Conservation (phyloP, 2,113 vertebrate genomes). For the Hystrix cristata region DNA sequence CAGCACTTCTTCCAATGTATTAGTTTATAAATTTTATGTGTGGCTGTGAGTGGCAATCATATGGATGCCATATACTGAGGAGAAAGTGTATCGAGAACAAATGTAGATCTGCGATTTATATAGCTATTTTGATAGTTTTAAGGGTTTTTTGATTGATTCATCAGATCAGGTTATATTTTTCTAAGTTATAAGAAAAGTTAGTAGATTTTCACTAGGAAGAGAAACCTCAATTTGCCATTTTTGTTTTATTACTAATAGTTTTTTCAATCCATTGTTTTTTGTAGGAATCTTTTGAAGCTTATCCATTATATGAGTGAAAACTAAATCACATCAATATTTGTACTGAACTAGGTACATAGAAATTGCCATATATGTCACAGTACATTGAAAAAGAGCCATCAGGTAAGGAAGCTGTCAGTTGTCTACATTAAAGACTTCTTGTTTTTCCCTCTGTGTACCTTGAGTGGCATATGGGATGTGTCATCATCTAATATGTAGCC, state of each 20-base stretch:
- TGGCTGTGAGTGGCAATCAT: neutral
- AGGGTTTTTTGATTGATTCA: neutral
- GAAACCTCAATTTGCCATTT: conserved; percentile 29
- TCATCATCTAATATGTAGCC: neutral
- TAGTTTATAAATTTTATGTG: neutral
- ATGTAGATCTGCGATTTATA: neutral
- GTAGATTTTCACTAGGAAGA: neutral
- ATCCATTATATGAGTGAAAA: conserved; percentile 40
- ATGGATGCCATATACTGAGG: neutral
- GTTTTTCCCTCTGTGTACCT: neutral
- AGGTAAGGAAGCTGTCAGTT: conserved; percentile 63
- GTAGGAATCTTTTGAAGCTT: conserved; percentile 68
- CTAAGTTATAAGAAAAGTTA: neutral
- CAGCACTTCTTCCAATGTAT: neutral
- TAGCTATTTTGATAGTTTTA: neutral
- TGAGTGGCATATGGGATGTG: neutral
- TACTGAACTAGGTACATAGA: conserved; percentile 20
- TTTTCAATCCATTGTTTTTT: conserved; percentile 66
- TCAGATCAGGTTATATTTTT: conserved; percentile 12
- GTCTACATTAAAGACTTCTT: neutral
- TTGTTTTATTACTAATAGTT: conserved; percentile 46
- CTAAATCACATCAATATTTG: conserved; percentile 47
- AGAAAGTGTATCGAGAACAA: neutral
- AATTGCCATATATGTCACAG: conserved; percentile 76
- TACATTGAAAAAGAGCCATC: conserved; percentile 75